Evolutionary conservation across 2,797 vertebrate species (phyloP).

Genomic region (Mormyrus hasselquistii): DNA sequence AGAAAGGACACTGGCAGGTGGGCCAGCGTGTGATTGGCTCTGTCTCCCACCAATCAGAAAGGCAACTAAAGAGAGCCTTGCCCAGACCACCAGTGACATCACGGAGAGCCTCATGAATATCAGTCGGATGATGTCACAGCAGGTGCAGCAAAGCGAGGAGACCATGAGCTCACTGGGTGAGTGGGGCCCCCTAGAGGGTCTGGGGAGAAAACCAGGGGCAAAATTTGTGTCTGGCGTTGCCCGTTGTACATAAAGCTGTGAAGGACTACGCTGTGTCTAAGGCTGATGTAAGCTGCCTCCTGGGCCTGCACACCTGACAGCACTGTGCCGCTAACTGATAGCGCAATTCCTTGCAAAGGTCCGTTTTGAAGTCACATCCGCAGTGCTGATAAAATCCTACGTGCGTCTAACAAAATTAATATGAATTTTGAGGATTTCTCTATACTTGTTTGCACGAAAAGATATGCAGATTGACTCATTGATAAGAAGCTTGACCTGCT

Average conservation of each 20-base stretch:
- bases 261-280: neutral
- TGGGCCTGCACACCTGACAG: neutral
- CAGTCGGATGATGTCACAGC: constrained; percentile 96
- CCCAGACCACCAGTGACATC: constrained; percentile 79
- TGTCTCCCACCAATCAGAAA: constrained; percentile 62
- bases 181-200: constrained; percentile 23
- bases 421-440: neutral
- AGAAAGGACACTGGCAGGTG: neutral
- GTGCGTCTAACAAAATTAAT: neutral
- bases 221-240: neutral
- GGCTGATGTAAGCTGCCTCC: neutral
- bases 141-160: constrained; percentile 90
- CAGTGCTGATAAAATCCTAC: neutral
- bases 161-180: constrained; percentile 80
- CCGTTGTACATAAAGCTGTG: neutral
- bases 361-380: neutral
- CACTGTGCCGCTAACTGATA: neutral
- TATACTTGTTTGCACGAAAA: neutral
- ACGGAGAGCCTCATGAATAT: constrained; percentile 92
- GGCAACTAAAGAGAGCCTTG: constrained; percentile 78
- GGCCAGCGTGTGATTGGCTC: neutral
- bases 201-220: neutral
- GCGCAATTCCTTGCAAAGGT: neutral
- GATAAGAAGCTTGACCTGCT: neutral
- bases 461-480: neutral